phyloP scores from a whole-genome alignment of 2,113 vertebrate genomes.

The Nothoprocta perdicaria region DNA sequence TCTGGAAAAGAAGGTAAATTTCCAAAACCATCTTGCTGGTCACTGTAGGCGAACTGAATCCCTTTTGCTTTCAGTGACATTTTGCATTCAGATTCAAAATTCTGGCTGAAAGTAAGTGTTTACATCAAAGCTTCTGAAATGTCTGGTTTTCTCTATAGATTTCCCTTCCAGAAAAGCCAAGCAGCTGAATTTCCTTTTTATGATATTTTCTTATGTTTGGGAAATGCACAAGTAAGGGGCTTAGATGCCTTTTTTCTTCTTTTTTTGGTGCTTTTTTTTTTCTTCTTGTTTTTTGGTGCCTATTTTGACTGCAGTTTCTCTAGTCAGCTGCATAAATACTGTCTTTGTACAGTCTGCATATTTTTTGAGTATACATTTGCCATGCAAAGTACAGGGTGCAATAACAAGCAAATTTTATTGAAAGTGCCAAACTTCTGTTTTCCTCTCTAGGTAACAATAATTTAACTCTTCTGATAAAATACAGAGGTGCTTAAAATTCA shows the following conservation, averaged over 20 bases:
- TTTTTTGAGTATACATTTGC: not conserved
- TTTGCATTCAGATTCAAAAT: not conserved
- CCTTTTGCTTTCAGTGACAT: not conserved
- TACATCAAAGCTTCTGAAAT: not conserved
- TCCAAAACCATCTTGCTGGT: not conserved
- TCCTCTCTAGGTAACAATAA: conserved; percentile 33
- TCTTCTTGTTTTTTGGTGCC: not conserved
- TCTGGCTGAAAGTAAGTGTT: not conserved
- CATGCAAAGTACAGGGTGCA: conserved; percentile 55
- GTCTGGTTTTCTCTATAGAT: not conserved
- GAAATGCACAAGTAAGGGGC: not conserved
- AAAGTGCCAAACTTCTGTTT: conserved; percentile 75
- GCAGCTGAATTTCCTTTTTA: not conserved
- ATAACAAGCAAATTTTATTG: conserved; percentile 63
- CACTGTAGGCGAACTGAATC: not conserved
- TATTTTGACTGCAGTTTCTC: conserved; percentile 16
- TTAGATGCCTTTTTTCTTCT: not conserved
- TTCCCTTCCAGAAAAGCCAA: not conserved
- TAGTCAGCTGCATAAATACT: conserved; percentile 19
- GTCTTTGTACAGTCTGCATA: not conserved
- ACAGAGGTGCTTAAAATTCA: conserved; percentile 58
- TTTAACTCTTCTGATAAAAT: conserved; percentile 15
- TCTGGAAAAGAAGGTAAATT: not conserved
- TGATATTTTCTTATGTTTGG: not conserved
- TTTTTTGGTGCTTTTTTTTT: not conserved